Conservation (phyloP, 2,113 vertebrate species). For the Orthonyx spaldingii region DNA sequence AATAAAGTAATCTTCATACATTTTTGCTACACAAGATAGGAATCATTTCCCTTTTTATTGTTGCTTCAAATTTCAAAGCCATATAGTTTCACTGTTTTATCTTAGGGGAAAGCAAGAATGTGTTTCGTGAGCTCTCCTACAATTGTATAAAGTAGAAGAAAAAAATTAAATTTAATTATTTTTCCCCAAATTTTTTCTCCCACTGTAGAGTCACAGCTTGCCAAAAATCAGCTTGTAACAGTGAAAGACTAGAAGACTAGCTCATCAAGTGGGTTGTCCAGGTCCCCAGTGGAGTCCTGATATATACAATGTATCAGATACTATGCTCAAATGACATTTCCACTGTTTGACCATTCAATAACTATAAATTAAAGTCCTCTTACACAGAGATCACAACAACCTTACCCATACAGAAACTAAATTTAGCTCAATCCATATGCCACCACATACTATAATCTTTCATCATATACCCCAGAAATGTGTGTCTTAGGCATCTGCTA, state of each 20-base stretch:
- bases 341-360: not conserved
- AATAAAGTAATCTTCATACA: not conserved
- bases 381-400: not conserved
- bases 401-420: not conserved
- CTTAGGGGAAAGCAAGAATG: not conserved
- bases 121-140: not conserved
- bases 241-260: not conserved
- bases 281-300: not conserved
- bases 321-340: not conserved
- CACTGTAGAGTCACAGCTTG: not conserved
- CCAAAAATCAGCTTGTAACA: not conserved
- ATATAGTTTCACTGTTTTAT: not conserved
- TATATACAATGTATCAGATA: not conserved
- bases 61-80: not conserved
- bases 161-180: not conserved
- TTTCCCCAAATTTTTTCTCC: not conserved
- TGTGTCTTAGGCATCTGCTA: not conserved
- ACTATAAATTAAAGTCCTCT: not conserved
- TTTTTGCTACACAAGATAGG: not conserved
- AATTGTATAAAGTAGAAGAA: not conserved
- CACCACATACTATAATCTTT: not conserved
- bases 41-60: not conserved
- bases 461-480: not conserved
- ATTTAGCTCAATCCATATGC: not conserved
- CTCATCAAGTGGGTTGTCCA: not conserved